These are phyloP conservation scores for Trogon surrucura DNA, from an alignment of 2,113 vertebrate genomes.

Conservation along the genomic window DNA sequence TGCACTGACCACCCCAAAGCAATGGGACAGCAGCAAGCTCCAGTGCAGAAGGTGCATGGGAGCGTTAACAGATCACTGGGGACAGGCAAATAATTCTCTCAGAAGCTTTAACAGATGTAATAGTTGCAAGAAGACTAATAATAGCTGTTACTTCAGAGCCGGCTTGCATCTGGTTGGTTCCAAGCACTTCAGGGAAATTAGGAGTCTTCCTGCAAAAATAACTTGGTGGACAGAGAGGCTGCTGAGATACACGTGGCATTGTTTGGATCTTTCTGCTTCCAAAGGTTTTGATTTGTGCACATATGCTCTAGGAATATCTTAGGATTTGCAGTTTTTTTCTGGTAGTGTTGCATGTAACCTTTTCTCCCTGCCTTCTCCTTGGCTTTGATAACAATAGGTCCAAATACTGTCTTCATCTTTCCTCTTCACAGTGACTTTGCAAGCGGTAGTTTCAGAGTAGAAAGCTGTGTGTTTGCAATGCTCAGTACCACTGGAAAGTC, in stretches of 20 bases:
- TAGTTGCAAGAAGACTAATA: not conserved
- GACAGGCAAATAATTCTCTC: not conserved
- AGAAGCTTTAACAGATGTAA: not conserved
- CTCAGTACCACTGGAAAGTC: not conserved
- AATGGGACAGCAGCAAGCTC: not conserved
- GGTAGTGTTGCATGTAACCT: not conserved
- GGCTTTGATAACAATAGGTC: not conserved
- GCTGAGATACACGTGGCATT: not conserved
- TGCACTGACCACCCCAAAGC: not conserved
- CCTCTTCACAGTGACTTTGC: not conserved
- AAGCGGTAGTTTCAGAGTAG: not conserved
- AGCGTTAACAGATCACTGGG: not conserved
- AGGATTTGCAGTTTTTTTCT: not conserved
- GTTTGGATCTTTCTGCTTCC: not conserved
- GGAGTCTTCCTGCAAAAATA: not conserved
- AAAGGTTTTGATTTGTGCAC: not conserved
- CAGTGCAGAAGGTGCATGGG: not conserved
- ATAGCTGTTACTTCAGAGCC: not conserved
- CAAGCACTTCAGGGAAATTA: not conserved
- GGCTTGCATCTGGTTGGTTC: not conserved
- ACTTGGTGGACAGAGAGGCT: not conserved
- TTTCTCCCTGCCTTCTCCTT: not conserved
- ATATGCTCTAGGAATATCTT: not conserved
- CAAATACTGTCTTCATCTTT: not conserved
- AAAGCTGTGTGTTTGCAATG: not conserved